Conservation (phyloP, 1,140 invertebrate genomes). For the Homarus americanus region DNA sequence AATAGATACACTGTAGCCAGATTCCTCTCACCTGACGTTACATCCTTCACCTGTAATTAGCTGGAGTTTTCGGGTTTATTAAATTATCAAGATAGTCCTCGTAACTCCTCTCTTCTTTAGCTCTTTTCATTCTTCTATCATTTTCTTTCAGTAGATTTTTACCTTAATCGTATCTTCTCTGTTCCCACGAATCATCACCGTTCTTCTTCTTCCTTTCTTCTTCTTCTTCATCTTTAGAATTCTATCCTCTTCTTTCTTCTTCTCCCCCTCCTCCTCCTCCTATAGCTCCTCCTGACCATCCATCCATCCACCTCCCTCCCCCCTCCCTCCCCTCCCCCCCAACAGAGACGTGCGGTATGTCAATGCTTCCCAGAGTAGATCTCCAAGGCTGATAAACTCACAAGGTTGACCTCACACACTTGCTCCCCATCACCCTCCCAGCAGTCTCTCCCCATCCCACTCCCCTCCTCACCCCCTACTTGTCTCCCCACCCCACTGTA, state of each 20-base stretch:
- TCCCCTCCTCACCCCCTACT: neutral
- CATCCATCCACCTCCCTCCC: neutral
- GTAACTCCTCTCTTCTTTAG: too few relatives aligned
- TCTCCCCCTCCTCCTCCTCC: neutral
- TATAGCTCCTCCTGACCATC: neutral
- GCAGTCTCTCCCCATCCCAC: neutral
- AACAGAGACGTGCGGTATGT: neutral
- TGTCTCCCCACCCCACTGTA: neutral
- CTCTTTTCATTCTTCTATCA: too few relatives aligned
- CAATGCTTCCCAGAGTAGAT: neutral
- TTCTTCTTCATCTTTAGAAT: neutral
- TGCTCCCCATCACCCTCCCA: neutral
- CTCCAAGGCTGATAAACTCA: slow-evolving; percentile 4
- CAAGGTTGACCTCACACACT: neutral
- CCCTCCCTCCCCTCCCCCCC: neutral
- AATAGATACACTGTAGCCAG: too few relatives aligned
- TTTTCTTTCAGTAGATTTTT: too few relatives aligned
- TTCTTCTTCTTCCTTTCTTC: neutral
- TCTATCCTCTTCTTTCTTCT: neutral
- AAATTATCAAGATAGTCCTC: too few relatives aligned
- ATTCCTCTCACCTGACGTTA: too few relatives aligned
- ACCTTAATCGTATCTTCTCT: too few relatives aligned
- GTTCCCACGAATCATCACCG: too few relatives aligned
- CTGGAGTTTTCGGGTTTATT: too few relatives aligned
- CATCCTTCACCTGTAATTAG: too few relatives aligned